These are phyloP conservation scores for Apodemus sylvaticus DNA, from an alignment of 2,113 vertebrate species.

Conservation along the genomic window DNA sequence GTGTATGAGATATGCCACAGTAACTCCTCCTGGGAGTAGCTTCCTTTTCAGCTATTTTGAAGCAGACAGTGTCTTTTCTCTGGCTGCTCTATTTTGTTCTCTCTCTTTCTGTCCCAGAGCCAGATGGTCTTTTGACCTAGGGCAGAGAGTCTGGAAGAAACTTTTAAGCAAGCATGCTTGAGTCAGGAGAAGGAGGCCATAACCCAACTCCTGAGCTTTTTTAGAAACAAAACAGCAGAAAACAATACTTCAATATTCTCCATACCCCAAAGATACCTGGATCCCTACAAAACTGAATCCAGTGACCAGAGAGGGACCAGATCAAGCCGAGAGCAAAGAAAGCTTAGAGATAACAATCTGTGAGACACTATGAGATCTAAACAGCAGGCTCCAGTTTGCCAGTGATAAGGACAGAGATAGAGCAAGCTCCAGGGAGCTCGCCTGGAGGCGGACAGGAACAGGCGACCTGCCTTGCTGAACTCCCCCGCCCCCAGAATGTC, in stretches of 20 bases:
- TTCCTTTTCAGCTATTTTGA: neutral
- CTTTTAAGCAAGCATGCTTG: neutral
- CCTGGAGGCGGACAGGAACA: neutral
- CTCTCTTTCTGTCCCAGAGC: neutral
- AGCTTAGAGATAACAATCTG: neutral
- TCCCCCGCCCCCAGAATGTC: neutral
- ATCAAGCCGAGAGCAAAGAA: neutral
- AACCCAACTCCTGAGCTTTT: neutral
- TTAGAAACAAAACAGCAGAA: too few species aligned
- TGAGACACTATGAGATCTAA: neutral
- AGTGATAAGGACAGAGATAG: neutral
- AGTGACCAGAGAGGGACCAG: too few species aligned
- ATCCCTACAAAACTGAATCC: too few species aligned
- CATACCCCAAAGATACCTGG: too few species aligned
- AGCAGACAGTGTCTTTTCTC: neutral
- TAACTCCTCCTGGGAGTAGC: neutral
- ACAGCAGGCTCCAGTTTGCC: neutral
- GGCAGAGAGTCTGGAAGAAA: neutral
- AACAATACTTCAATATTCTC: too few species aligned
- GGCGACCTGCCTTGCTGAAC: neutral
- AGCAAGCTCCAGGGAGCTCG: neutral
- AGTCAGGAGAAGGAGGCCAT: neutral
- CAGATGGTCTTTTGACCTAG: neutral
- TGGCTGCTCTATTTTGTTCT: neutral
- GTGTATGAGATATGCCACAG: neutral